Conservation (phyloP, 1,140 invertebrate genomes). For the Eurosta solidaginis region DNA sequence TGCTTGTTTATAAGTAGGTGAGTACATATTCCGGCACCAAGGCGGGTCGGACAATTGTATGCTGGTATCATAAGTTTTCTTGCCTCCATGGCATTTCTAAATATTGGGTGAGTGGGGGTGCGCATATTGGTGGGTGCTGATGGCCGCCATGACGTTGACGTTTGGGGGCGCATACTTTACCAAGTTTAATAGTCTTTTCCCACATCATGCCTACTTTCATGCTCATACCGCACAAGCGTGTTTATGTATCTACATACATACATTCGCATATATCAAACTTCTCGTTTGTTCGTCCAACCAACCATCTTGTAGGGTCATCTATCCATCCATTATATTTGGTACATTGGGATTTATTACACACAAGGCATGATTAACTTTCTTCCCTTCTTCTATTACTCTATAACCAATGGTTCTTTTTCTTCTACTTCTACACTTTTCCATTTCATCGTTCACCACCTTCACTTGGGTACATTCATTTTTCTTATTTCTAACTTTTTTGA, state of each 20-base stretch:
- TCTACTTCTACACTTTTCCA: not conserved
- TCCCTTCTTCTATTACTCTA: no score
- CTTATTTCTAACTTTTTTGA: constrained; percentile 19
- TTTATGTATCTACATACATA: not conserved
- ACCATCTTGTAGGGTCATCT: not conserved
- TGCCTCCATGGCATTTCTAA: not conserved
- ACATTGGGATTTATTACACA: constrained; percentile 25
- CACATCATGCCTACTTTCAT: not conserved
- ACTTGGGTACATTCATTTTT: constrained; percentile 19
- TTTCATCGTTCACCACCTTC: not conserved
- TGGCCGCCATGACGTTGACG: no score
- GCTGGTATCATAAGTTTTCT: constrained; percentile 6
- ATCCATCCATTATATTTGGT: constrained; percentile 28
- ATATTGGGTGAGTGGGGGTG: not conserved
- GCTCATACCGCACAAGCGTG: not conserved
- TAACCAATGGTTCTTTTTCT: no score
- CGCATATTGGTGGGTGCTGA: not conserved
- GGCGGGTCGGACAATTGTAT: not conserved
- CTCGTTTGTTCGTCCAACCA: not conserved
- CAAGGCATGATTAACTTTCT: constrained; percentile 23
- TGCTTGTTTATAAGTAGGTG: not conserved
- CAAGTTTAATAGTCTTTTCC: not conserved
- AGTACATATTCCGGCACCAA: not conserved
- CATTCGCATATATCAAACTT: not conserved
- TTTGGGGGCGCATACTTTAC: not conserved